Conservation (phyloP, 2,888 invertebrate species). For the Parnassius glacialis region DNA sequence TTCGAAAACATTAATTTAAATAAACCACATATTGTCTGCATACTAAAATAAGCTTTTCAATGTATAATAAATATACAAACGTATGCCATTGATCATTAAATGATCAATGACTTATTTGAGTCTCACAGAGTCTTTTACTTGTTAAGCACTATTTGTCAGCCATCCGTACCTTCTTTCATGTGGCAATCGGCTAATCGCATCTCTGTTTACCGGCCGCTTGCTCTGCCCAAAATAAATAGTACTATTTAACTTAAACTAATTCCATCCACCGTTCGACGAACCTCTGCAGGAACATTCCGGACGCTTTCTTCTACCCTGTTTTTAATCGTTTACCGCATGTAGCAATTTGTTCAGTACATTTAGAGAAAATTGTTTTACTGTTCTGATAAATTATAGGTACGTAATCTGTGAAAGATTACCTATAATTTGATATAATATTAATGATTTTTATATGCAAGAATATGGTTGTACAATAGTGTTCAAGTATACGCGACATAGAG, state of each 20-base stretch:
- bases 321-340: slow-evolving; percentile 3
- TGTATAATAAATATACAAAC: too few species aligned
- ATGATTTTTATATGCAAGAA: too few species aligned
- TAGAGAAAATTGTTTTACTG: too few species aligned
- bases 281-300: slow-evolving; percentile 18
- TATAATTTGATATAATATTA: too few species aligned
- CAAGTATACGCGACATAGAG: too few species aligned
- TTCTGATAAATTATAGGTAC: too few species aligned
- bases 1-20: too few species aligned
- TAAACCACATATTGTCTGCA: too few species aligned
- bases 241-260: slow-evolving; percentile 43
- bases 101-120: not conserved
- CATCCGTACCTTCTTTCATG: slow-evolving; percentile 7
- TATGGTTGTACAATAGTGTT: too few species aligned
- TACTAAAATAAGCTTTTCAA: too few species aligned
- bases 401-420: too few species aligned
- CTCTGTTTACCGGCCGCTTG: slow-evolving; percentile 48
- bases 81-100: too few species aligned
- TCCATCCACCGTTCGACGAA: slow-evolving; percentile 37
- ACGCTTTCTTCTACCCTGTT: slow-evolving; percentile 12
- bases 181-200: slow-evolving; percentile 32
- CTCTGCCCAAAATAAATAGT: slow-evolving; percentile 46
- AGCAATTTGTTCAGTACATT: slow-evolving; percentile 3
- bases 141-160: slow-evolving; percentile 4
- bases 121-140: not conserved